These are phyloP conservation scores for Phaedon cochleariae DNA, from an alignment of 2,888 invertebrate genomes.

Conservation along the genomic window DNA sequence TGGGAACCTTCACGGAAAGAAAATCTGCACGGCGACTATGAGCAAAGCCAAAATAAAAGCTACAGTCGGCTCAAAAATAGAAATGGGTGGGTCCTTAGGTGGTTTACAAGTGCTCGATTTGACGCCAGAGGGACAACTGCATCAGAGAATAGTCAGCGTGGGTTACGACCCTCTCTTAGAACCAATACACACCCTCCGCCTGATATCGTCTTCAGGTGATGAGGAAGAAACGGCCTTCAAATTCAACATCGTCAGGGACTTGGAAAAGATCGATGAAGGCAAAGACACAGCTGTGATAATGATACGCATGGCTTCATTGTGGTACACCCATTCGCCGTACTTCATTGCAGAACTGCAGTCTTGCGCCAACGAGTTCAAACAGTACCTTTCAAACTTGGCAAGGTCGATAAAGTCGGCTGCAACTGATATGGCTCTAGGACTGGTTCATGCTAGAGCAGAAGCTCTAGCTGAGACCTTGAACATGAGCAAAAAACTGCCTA, in stretches of 20 bases:
- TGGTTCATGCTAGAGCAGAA: conserved; percentile 78
- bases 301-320: conserved; percentile 85
- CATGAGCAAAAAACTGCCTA: conserved; percentile 65
- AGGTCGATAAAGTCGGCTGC: conserved; percentile 89
- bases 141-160: conserved; percentile 86
- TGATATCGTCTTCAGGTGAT: conserved; percentile 56
- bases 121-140: conserved; percentile 82
- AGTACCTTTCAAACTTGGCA: conserved; percentile 85
- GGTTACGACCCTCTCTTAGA: conserved; percentile 78
- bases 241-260: conserved; percentile 63
- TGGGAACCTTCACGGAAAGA: conserved; percentile 76
- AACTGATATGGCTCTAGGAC: conserved; percentile 90
- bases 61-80: conserved; percentile 69
- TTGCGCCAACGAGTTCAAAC: conserved; percentile 90
- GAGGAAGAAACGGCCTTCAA: conserved; percentile 64
- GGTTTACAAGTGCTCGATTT: conserved; percentile 91
- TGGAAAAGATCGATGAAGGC: conserved; percentile 36
- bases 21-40: conserved; percentile 94
- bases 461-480: conserved; percentile 68
- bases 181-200: conserved; percentile 58
- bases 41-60: conserved; percentile 90
- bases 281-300: conserved; percentile 56
- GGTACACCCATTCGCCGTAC: conserved; percentile 92
- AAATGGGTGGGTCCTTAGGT: conserved; percentile 87
- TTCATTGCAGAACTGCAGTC: conserved; percentile 86